phyloP scores from a whole-genome alignment of 2,797 vertebrate genomes.

The Neosalanx taihuensis region DNA sequence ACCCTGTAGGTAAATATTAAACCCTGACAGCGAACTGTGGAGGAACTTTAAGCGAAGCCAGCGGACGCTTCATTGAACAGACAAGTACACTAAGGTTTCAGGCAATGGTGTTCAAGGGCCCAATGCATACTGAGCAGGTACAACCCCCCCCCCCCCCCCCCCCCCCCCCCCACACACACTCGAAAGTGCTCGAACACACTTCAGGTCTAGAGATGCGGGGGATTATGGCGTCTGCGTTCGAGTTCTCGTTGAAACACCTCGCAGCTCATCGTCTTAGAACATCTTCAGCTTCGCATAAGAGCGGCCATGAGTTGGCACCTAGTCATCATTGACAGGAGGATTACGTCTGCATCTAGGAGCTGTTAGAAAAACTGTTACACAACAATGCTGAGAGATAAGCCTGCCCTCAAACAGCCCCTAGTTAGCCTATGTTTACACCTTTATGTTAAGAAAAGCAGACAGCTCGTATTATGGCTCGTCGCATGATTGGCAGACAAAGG shows the following conservation, averaged over 20 bases:
- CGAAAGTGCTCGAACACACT: too few relatives aligned
- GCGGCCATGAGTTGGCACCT: not conserved
- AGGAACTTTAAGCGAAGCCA: too few relatives aligned
- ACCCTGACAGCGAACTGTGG: too few relatives aligned
- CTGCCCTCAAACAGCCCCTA: not conserved
- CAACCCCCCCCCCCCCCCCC: not conserved
- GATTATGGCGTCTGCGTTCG: too few relatives aligned
- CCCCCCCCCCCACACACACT: too few relatives aligned
- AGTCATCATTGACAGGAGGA: not conserved
- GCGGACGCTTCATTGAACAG: too few relatives aligned
- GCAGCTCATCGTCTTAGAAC: not conserved
- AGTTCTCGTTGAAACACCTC: too few relatives aligned
- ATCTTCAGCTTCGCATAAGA: not conserved
- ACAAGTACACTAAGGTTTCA: too few relatives aligned
- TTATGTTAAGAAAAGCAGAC: not conserved
- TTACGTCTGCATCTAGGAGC: not conserved
- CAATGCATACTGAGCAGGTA: not conserved
- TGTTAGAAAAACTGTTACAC: not conserved
- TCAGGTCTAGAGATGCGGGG: too few relatives aligned
- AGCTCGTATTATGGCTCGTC: not conserved
- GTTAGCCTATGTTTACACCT: not conserved
- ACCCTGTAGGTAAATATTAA: too few relatives aligned
- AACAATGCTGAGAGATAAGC: not conserved
- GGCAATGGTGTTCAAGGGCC: too few relatives aligned
- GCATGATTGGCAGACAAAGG: not conserved